Conservation (phyloP, 2,113 vertebrate species). For the Alosa alosa region DNA sequence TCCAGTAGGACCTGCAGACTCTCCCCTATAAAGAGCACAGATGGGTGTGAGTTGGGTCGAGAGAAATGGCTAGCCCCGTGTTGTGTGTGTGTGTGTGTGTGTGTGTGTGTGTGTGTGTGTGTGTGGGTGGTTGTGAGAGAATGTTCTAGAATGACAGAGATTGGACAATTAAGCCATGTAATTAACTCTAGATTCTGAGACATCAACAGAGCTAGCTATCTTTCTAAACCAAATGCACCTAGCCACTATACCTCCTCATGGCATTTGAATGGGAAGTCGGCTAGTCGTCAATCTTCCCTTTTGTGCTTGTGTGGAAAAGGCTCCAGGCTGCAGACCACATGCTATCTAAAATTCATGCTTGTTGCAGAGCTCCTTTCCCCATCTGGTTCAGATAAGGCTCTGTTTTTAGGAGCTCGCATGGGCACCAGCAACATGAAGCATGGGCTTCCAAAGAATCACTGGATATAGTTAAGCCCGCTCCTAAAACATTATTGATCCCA, state of each 20-base stretch:
- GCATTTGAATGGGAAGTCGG: not conserved
- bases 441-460: not conserved
- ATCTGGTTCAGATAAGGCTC: not conserved
- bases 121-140: not conserved
- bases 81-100: not conserved
- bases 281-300: not conserved
- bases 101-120: not conserved
- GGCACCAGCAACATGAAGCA: not conserved
- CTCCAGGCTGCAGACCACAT: not conserved
- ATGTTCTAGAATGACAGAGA: not conserved
- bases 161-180: not conserved
- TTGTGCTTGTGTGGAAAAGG: not conserved
- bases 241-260: not conserved
- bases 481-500: conserved; percentile 22
- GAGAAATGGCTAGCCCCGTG: not conserved
- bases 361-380: not conserved
- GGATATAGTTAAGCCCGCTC: conserved; percentile 17
- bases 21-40: not conserved
- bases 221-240: not conserved
- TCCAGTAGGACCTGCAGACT: not conserved
- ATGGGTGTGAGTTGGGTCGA: not conserved
- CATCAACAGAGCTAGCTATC: not conserved
- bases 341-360: not conserved
- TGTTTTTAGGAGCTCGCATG: not conserved
- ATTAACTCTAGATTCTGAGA: not conserved